Evolutionary conservation across 2,888 invertebrate species (phyloP).

Genomic region (Megalurothrips usitatus): DNA sequence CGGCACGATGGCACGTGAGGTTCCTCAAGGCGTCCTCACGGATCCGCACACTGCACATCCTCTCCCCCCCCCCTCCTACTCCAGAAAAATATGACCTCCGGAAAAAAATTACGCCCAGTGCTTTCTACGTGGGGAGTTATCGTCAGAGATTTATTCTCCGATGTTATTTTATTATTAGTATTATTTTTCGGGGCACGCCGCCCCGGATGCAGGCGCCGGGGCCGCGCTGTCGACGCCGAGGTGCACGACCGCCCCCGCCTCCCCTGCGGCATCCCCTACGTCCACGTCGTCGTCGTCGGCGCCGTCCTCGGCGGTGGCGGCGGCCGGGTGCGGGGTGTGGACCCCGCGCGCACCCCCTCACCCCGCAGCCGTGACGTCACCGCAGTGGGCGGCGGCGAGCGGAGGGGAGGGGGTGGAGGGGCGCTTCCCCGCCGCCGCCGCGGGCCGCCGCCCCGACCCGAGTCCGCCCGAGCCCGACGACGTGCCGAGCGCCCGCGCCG

Average conservation of each 20-base stretch:
- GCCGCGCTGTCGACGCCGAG: background rate
- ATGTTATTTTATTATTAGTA: too few relatives aligned
- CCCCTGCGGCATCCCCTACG: background rate
- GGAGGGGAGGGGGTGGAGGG: background rate
- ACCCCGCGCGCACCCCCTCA: background rate
- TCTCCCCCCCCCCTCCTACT: too few relatives aligned
- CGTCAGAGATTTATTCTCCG: too few relatives aligned
- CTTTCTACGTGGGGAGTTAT: too few relatives aligned
- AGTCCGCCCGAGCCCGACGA: background rate
- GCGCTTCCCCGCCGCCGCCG: background rate
- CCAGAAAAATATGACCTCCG: too few relatives aligned
- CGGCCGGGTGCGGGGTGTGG: background rate
- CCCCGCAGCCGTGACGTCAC: constrained; percentile 11
- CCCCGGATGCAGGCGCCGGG: too few relatives aligned
- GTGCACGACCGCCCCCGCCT: background rate
- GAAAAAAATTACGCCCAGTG: background rate
- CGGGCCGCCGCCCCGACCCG: background rate
- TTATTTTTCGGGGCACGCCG: too few relatives aligned
- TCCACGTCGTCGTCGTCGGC: background rate
- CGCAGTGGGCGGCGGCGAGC: background rate
- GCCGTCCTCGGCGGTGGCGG: background rate
- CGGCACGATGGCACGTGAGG: too few relatives aligned
- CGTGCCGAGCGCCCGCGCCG: too few relatives aligned
- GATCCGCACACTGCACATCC: background rate
- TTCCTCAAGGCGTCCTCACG: too few relatives aligned